These are phyloP conservation scores for Manduca sexta DNA, from an alignment of 1,140 invertebrate genomes.

Conservation along the genomic window DNA sequence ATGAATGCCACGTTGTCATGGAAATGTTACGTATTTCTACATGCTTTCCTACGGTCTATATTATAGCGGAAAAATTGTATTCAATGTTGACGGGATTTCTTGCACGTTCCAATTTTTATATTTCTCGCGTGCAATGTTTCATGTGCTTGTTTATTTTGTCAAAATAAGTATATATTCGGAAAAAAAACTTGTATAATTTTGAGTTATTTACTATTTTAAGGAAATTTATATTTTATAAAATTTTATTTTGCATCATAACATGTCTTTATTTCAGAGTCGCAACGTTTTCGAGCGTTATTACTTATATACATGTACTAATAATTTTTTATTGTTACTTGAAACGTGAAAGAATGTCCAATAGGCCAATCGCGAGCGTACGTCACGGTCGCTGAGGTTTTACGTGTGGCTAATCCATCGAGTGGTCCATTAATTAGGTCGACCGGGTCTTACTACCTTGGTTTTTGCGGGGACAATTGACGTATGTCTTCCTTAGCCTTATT, in stretches of 20 bases:
- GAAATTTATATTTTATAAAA: no score
- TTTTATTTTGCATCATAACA: no score
- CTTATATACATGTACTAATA: not conserved
- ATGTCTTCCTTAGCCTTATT: conserved; percentile 11
- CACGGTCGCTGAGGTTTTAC: conserved; percentile 47
- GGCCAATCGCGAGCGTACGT: conserved; percentile 29
- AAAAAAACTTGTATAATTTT: no score
- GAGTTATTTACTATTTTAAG: no score
- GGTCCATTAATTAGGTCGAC: conserved; percentile 51
- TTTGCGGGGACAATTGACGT: conserved; percentile 46
- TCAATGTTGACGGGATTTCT: no score
- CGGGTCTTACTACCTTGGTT: conserved; percentile 30
- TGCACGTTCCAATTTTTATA: no score
- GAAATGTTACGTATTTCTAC: conserved; percentile 10
- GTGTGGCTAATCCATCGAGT: conserved; percentile 45
- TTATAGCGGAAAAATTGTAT: no score
- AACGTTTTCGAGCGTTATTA: not conserved
- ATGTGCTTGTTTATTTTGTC: no score
- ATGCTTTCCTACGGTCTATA: no score
- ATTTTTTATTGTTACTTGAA: conserved; percentile 1
- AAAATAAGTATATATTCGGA: no score
- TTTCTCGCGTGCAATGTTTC: no score
- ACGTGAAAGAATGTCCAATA: conserved; percentile 16
- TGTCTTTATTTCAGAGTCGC: no score
- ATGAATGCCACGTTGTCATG: conserved; percentile 14